Evolutionary conservation across 2,797 vertebrate species (phyloP).

Genomic region (Phoeniculus purpureus): DNA sequence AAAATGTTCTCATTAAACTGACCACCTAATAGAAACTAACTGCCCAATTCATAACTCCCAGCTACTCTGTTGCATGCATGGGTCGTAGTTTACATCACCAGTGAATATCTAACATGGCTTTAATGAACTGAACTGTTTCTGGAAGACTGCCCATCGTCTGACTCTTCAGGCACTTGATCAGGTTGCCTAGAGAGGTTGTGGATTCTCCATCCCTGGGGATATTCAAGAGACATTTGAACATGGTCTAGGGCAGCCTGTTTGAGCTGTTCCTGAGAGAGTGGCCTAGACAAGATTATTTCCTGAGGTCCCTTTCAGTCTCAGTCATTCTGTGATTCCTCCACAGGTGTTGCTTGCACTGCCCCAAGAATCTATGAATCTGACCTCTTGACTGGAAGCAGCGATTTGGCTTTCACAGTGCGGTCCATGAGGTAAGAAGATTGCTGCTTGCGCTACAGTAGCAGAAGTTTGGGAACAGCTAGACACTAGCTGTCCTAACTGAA

Average conservation of each 20-base stretch:
- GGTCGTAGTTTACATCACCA: background rate
- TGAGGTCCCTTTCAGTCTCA: background rate
- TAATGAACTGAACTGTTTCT: background rate
- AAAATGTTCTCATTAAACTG: background rate
- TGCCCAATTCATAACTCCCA: background rate
- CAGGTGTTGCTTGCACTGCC: conserved; percentile 63
- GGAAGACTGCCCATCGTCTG: background rate
- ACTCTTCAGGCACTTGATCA: background rate
- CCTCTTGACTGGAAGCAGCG: conserved; percentile 29
- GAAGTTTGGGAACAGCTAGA: background rate
- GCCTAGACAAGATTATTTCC: background rate
- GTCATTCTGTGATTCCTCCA: background rate
- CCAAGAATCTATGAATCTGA: conserved; percentile 63
- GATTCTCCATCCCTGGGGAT: background rate
- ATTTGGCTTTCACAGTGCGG: background rate
- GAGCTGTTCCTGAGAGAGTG: background rate
- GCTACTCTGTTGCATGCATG: background rate
- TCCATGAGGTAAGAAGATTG: conserved; percentile 58
- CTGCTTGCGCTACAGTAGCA: background rate
- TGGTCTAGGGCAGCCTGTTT: background rate
- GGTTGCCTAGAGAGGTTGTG: background rate
- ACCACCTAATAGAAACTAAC: background rate
- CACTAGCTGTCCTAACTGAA: background rate
- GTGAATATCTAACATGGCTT: background rate
- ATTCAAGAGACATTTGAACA: background rate